Conservation (phyloP, 2,113 vertebrate genomes). For the Nymphicus hollandicus region DNA sequence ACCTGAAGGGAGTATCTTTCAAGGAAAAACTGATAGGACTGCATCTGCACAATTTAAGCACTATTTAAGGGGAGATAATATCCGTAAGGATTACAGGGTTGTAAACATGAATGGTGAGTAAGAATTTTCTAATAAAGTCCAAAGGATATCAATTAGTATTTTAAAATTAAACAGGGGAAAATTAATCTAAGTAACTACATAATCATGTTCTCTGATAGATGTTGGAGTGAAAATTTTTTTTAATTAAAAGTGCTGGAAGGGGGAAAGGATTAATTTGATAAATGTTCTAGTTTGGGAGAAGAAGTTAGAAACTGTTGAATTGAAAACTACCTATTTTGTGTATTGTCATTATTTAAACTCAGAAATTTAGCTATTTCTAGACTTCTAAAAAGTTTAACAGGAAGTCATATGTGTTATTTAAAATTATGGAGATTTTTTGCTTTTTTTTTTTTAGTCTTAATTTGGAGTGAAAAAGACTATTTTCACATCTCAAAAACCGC, state of each 20-base stretch:
- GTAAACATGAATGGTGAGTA: neutral
- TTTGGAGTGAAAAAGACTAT: neutral
- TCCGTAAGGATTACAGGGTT: neutral
- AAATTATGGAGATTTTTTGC: neutral
- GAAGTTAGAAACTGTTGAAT: neutral
- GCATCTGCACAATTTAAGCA: neutral
- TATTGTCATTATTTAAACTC: neutral
- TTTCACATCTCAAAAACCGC: neutral
- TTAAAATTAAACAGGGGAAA: conserved; percentile 26
- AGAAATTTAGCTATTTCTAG: neutral
- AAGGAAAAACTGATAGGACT: neutral
- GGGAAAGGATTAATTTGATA: neutral
- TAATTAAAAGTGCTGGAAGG: conserved; percentile 24
- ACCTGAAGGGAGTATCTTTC: neutral
- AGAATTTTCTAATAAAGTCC: neutral
- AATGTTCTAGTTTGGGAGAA: neutral
- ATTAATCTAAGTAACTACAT: neutral
- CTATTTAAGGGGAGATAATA: neutral
- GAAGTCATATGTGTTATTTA: neutral
- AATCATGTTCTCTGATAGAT: neutral
- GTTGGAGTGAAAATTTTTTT: neutral
- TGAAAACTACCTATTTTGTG: neutral
- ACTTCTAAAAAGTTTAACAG: neutral
- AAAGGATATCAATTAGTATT: neutral
- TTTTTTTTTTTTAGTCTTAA: neutral